These are phyloP conservation scores for Hydropsyche betteni DNA, from an alignment of 2,888 invertebrate genomes.

Conservation along the genomic window DNA sequence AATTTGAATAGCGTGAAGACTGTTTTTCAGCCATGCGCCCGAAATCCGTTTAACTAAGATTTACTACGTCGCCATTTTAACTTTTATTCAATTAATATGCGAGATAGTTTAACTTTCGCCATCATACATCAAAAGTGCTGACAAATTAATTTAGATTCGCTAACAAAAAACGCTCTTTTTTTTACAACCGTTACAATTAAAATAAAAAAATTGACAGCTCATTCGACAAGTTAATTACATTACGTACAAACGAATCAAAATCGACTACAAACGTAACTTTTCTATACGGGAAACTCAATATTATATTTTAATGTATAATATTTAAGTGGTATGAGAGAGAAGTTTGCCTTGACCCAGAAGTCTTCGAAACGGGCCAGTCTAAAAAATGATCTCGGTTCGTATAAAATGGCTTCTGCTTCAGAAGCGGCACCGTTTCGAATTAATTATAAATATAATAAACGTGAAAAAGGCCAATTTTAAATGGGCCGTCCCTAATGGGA, in stretches of 20 bases:
- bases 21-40: constrained; percentile 26
- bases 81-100: constrained; percentile 48
- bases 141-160: neutral
- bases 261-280: neutral
- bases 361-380: constrained; percentile 22
- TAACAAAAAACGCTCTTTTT: constrained; percentile 1
- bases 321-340: constrained; percentile 11
- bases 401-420: constrained; percentile 11
- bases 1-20: constrained; percentile 23
- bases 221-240: neutral
- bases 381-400: constrained; percentile 3
- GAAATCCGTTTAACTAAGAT: constrained; percentile 45
- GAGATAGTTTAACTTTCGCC: constrained; percentile 10
- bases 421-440: no score
- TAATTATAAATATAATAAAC: no score
- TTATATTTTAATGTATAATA: neutral
- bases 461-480: no score
- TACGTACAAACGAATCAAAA: neutral
- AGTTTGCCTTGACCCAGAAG: constrained; percentile 37
- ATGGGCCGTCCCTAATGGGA: no score
- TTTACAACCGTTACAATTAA: neutral
- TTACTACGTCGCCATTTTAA: constrained; percentile 48
- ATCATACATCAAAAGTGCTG: constrained; percentile 30
- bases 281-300: neutral
- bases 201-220: neutral